Conservation (phyloP, 2,797 vertebrate species). For the Bradypodion ventrale region DNA sequence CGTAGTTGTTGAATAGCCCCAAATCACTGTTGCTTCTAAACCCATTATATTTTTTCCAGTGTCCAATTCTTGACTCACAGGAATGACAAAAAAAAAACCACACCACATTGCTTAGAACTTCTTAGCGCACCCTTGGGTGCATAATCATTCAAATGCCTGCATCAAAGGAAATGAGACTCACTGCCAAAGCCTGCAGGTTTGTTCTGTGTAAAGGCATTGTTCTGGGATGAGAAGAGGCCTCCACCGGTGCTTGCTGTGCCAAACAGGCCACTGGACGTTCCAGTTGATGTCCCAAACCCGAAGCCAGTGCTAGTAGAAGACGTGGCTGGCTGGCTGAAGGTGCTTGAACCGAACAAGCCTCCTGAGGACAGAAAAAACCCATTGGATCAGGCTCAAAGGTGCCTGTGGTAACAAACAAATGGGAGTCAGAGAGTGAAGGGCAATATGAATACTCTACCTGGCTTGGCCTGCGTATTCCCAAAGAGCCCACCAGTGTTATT, state of each 20-base stretch:
- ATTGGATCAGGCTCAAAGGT: background rate
- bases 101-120: no score
- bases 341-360: slow-evolving; percentile 89
- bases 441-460: slow-evolving; percentile 75
- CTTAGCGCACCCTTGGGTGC: no score
- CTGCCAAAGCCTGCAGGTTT: slow-evolving; percentile 92
- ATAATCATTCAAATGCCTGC: no score
- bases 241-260: slow-evolving; percentile 84
- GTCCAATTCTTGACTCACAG: no score
- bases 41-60: no score
- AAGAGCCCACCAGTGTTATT: slow-evolving; percentile 89
- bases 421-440: background rate
- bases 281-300: slow-evolving; percentile 87
- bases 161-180: slow-evolving; percentile 70
- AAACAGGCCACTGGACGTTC: slow-evolving; percentile 88
- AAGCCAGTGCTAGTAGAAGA: slow-evolving; percentile 90
- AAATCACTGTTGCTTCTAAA: no score
- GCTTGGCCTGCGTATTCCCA: slow-evolving; percentile 88
- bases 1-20: no score
- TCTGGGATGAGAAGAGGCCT: slow-evolving; percentile 90
- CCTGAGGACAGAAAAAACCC: slow-evolving; percentile 69
- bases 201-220: slow-evolving; percentile 90
- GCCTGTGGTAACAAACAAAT: background rate
- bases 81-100: no score
- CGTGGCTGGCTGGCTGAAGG: slow-evolving; percentile 91